A percentile compares a stretch with the other conserved stretches of the same genome.
These are phyloP conservation scores for Odocoileus virginianus DNA, from an alignment of 2,113 vertebrate genomes.

Conservation along the genomic window DNA sequence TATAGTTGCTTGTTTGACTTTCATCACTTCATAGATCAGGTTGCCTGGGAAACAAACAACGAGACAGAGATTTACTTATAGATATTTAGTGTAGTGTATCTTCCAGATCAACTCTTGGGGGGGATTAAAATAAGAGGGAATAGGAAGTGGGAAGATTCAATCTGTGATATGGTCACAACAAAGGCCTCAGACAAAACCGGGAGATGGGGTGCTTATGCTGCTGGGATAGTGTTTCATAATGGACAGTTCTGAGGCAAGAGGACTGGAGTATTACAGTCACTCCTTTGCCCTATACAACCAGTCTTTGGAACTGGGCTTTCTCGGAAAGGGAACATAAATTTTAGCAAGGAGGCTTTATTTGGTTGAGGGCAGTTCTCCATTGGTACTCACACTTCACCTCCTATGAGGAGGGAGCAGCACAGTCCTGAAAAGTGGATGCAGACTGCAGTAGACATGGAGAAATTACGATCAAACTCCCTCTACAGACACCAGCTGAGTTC, in stretches of 20 bases:
- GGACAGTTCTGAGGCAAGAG: background rate
- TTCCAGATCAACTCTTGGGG: background rate
- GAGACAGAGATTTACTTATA: background rate
- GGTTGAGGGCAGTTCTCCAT: background rate
- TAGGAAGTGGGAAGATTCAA: background rate
- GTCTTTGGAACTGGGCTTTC: background rate
- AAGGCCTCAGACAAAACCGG: background rate
- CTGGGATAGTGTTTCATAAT: background rate
- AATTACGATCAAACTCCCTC: background rate
- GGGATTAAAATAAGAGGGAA: background rate
- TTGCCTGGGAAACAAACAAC: constrained; percentile 26
- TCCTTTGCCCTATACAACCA: background rate
- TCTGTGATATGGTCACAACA: background rate
- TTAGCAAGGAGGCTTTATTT: background rate
- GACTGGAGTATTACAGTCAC: background rate
- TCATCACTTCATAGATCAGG: background rate
- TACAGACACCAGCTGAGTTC: background rate
- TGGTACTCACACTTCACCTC: background rate
- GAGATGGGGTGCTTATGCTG: background rate
- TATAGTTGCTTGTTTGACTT: background rate
- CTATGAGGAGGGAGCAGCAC: rapidly evolving
- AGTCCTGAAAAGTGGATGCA: background rate
- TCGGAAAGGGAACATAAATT: background rate
- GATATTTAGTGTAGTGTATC: background rate
- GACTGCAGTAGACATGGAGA: background rate